These are phyloP conservation scores for Drosophila meridionalis DNA, from an alignment of 2,888 invertebrate species.

Conservation along the genomic window DNA sequence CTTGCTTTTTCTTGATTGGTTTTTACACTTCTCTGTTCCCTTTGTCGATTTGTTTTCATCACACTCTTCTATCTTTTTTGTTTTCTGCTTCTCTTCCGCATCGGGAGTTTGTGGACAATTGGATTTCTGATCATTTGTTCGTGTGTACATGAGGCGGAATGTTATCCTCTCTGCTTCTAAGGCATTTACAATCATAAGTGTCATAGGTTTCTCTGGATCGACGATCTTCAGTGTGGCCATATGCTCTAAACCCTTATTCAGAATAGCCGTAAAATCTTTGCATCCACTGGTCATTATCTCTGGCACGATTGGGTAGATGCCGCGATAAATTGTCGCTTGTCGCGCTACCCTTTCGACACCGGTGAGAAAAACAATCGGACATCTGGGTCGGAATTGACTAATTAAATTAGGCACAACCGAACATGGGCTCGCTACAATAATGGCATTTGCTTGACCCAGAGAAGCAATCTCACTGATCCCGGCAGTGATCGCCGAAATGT, in stretches of 20 bases:
- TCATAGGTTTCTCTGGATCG: slow-evolving; percentile 15
- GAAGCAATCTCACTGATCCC: slow-evolving; percentile 96
- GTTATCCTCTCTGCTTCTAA: slow-evolving; percentile 46
- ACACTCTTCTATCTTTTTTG: not conserved
- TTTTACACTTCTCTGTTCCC: slow-evolving; percentile 10
- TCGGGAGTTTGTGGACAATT: slow-evolving; percentile 14
- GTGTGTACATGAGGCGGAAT: slow-evolving; percentile 46
- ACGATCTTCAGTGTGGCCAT: slow-evolving; percentile 50
- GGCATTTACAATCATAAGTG: slow-evolving; percentile 57
- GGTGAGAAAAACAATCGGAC: slow-evolving; percentile 96
- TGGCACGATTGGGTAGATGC: slow-evolving; percentile 54
- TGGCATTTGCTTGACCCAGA: slow-evolving; percentile 94
- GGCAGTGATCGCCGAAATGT: slow-evolving; percentile 95
- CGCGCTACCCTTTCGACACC: slow-evolving; percentile 92
- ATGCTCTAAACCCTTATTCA: slow-evolving; percentile 37
- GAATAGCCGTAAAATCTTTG: slow-evolving; percentile 37
- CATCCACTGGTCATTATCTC: slow-evolving; percentile 39
- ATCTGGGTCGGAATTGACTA: slow-evolving; percentile 96
- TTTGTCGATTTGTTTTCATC: slow-evolving; percentile 9
- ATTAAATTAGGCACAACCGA: slow-evolving; percentile 90
- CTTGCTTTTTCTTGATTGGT: not conserved
- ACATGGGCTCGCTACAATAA: slow-evolving; percentile 89
- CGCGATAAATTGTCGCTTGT: slow-evolving; percentile 86
- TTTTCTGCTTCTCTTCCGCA: not conserved
- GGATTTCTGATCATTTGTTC: slow-evolving; percentile 4